Conservation (phyloP, 2,888 invertebrate species). For the Apeira syringaria region DNA sequence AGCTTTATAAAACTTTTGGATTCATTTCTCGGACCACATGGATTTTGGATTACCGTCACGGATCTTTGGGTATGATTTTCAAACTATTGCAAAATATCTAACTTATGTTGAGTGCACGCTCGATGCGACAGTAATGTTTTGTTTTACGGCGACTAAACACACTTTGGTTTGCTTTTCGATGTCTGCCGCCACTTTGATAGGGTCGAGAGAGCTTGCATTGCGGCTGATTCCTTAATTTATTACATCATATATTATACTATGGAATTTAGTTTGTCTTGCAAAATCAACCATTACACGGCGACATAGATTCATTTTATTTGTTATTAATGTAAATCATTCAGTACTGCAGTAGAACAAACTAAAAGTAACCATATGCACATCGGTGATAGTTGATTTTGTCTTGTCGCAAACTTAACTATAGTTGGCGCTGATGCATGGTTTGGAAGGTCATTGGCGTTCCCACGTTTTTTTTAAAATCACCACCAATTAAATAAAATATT, state of each 20-base stretch:
- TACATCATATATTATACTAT: too few species aligned
- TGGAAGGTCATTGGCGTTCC: too few species aligned
- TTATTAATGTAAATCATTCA: too few species aligned
- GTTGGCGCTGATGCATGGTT: too few species aligned
- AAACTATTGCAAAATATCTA: slow-evolving; percentile 65
- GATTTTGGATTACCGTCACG: slow-evolving; percentile 41
- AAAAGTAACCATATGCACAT: too few species aligned
- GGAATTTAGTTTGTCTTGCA: neutral
- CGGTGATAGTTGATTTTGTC: too few species aligned
- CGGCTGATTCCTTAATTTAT: neutral
- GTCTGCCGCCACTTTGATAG: slow-evolving; percentile 21
- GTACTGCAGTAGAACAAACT: too few species aligned
- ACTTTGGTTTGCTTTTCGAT: slow-evolving; percentile 55
- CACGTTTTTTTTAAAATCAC: too few species aligned
- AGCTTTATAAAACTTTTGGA: slow-evolving; percentile 42
- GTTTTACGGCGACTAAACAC: slow-evolving; percentile 61
- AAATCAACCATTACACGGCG: too few species aligned
- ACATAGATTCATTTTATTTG: too few species aligned
- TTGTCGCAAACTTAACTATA: too few species aligned
- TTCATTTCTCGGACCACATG: slow-evolving; percentile 21
- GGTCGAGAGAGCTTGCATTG: slow-evolving; percentile 1
- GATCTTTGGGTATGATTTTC: slow-evolving; percentile 79
- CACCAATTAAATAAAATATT: too few species aligned
- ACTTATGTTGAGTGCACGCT: slow-evolving; percentile 78
- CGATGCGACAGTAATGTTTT: slow-evolving; percentile 57